Evolutionary conservation across 1,140 invertebrate species (phyloP), one percentile per base, ranked within the genome.

Genomic region (Sycophaga agraensis): DNA sequence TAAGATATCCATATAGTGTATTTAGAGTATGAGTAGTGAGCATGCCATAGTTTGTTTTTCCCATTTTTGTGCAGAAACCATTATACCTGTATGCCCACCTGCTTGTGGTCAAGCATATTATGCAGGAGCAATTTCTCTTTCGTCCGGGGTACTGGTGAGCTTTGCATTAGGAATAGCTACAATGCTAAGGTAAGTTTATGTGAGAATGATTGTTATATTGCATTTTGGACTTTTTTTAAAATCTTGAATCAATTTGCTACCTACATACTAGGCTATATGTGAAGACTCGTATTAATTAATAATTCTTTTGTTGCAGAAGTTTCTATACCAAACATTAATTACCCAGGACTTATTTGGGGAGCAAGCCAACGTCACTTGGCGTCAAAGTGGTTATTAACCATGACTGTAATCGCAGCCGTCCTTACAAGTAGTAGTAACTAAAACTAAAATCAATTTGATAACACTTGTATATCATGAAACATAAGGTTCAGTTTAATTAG

Each of bases 41-140:
- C 79, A 81, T 82, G 77, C 69, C 66, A 65, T 78, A 75, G 73
- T 73, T 68, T 70, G 71, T 70, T 71, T 74, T 69, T 66, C 66
- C 67, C 73, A 72, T 74, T 63, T 78, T 76, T 81, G 75, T 76
- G 72, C 87, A 91, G 91, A 95, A 85, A 91, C 91, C 49, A 88
- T 93, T 73, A 93, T 94, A 63, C 92, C 93, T 60, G 89, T 96
- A 69, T 96, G 93, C 76, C 93, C 93, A 67, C 93, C 93, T 66
- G 93, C 93, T 71, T 96, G 93, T 83, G 91, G 89, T 37, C 87
- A 89, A 79, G 84, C 85, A 50, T 82, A 84, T 53, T 88, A 85
- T 72, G 81, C 82, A 53, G 86, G 85, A 45, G 81, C 69, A 67
- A 49, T 74, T 43, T 71, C 76, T 69, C 55, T 77, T 62, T 76